phyloP scores from a whole-genome alignment of 2,888 invertebrate species.

The Xiphydria camelus region DNA sequence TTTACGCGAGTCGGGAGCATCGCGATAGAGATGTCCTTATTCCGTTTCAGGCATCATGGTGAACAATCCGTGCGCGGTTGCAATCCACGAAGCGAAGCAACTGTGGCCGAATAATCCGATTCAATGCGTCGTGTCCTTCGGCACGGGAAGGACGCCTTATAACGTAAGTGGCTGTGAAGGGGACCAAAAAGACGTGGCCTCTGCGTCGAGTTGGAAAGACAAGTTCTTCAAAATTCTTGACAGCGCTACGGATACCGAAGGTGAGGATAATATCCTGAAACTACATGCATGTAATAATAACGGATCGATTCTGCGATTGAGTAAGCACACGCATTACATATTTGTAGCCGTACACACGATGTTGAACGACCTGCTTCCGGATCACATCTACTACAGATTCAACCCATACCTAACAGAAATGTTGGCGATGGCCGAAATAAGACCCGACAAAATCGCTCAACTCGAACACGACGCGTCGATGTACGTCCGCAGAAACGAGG shows the following conservation, averaged over 20 bases:
- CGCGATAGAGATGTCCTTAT: too few species aligned
- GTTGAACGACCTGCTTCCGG: constrained; percentile 74
- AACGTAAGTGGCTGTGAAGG: constrained; percentile 29
- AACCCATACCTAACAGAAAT: constrained; percentile 86
- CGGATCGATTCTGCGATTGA: background rate
- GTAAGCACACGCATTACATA: background rate
- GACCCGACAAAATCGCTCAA: constrained; percentile 70
- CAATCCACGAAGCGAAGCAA: constrained; percentile 82
- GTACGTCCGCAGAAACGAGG: constrained; percentile 80
- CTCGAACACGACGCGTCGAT: constrained; percentile 76
- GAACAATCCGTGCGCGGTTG: constrained; percentile 88
- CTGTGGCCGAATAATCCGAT: constrained; percentile 78
- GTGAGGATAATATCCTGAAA: constrained; percentile 52
- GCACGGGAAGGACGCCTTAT: constrained; percentile 69
- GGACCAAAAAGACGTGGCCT: constrained; percentile 49
- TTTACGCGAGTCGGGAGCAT: too few species aligned
- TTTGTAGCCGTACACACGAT: constrained; percentile 75
- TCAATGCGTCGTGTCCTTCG: constrained; percentile 81
- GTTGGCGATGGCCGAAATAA: constrained; percentile 78
- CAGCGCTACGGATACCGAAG: constrained; percentile 86
- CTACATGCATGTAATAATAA: background rate
- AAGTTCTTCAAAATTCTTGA: constrained; percentile 81
- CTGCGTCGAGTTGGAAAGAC: constrained; percentile 69
- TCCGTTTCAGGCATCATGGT: constrained; percentile 79
- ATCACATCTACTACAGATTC: constrained; percentile 78